Base-by-base conservation (phyloP, 1,140 invertebrate genomes). In the Achatina immaculata region DNA sequence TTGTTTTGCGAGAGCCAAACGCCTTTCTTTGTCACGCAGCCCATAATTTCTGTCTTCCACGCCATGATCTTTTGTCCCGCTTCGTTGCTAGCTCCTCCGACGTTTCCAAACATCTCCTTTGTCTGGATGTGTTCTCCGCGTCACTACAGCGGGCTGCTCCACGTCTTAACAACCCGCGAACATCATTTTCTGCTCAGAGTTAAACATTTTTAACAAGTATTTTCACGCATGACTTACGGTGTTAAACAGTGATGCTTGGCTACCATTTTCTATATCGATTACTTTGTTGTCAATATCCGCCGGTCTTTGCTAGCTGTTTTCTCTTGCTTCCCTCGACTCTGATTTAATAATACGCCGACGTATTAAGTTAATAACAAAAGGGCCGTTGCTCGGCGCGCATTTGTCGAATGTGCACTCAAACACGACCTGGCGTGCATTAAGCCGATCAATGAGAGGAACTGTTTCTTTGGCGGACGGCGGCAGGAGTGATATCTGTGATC, bases 331-430 rank as follows among this genome's bases (percentile, higher is more conserved):
- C 7, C 7, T 7, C 3, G 21, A 7, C 21, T 14, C 48, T 9
- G 4, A 24, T 9, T 55, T 55, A 2, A 55, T 14, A 55, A 55
- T 55, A 19, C 2, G 48, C 7, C 2, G 7, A 21, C 16, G 48
- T 55, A 19, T 55, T 55, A 7, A 62, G n/a, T 62, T 62, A 62
- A 62, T 31, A 9, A 31, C n/a, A 34, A 62, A 62, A 31, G 58
- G 58, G 28, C 21, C 45, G 45, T 28, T 40, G 38, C 36, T 69
- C 36, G 42, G 68, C 36, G 68, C 36, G 36, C n/a, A 42, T 2
- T 69, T 69, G 68, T 69, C n/a, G 68, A 21, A 28, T 19, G 68
- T 69, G 68, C 68, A 11, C 68, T 40, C 68, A 40, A 69, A 43
- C 42, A 40, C 38, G 19, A 69, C 36, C 68, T 40, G 38, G 4